Evolutionary conservation across 2,888 invertebrate genomes (phyloP), one percentile per base, ranked within the genome.

Genomic region (Caenorhabditis sp.): DNA sequence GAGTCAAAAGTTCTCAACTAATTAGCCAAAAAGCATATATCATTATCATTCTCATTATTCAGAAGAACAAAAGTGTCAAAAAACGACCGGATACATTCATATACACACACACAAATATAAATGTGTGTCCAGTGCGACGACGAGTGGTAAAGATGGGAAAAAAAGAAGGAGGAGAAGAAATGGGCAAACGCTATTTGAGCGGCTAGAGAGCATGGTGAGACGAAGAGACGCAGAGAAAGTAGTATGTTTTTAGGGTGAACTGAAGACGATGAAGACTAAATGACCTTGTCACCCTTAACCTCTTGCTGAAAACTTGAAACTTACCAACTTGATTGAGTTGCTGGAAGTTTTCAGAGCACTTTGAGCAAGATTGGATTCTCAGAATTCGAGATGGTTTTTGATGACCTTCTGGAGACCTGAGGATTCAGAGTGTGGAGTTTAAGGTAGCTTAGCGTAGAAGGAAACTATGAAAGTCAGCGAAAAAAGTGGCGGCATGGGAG

Each of bases 161-260:
- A 52, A 23, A 52, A 52, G 52, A 52, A 23, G 52, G 21, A 52
- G 52, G 52, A 52, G 52, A n/a, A 52, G 52, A 23, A 52, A 23
- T 43, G 43, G 43, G 43, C 43, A 43, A 43, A 52, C 52, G 21
- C 52, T 23, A 23, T 52, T 20, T 52, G 52, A 52, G 52, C 3
- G 52, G 8, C 3, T 3, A 20, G 52, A 20, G 21, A 23, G 12
- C 12, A 52, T 23, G n/a, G 52, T 52, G 7, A 52, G 52, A 52
- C 52, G 23, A 52, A 52, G 52, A 52, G 52, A 21, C 20, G 21
- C 21, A 52, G 52, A 52, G 43, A 43, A 43, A 43, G 43, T 43
- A 43, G 43, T 43, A 43, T 43, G 43, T 43, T 43, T 43, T 43
- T 43, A 17, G 43, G 43, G 43, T 43, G 43, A 43, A 43, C 43